A percentile compares a stretch with the other conserved stretches of the same genome.
Conservation (phyloP, 2,797 vertebrate species). For the Toxotes lorentzi region DNA sequence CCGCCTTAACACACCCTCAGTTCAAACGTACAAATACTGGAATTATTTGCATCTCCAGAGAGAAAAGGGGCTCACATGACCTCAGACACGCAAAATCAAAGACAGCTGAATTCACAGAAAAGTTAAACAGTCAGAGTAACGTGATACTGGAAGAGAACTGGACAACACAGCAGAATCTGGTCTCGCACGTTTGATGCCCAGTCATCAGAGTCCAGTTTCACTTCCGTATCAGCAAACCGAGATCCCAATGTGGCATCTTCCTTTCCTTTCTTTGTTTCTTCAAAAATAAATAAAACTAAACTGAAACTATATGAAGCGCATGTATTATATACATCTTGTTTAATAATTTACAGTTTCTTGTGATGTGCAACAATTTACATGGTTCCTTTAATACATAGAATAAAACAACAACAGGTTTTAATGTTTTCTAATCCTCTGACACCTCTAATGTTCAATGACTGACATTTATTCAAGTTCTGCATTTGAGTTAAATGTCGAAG, state of each 20-base stretch:
- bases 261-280: not conserved
- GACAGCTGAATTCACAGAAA: not conserved
- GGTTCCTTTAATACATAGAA: no score
- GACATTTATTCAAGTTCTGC: no score
- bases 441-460: no score
- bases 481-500: no score
- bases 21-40: not conserved
- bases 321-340: not conserved
- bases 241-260: not conserved
- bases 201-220: slow-evolving; percentile 37
- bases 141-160: not conserved
- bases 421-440: no score
- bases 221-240: slow-evolving; percentile 1
- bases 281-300: slow-evolving; percentile 1
- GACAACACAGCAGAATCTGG: not conserved
- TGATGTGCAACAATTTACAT: no score
- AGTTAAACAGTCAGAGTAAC: not conserved
- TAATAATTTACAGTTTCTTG: no score
- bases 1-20: not conserved
- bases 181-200: slow-evolving; percentile 5
- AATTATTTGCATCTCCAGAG: not conserved
- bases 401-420: no score
- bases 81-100: not conserved
- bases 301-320: not conserved
- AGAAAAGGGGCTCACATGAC: not conserved